Percentiles rank a stretch among this genome's conserved stretches.
These are phyloP conservation scores for Chrysolina haemoptera DNA, from an alignment of 2,888 invertebrate genomes.

Conservation along the genomic window DNA sequence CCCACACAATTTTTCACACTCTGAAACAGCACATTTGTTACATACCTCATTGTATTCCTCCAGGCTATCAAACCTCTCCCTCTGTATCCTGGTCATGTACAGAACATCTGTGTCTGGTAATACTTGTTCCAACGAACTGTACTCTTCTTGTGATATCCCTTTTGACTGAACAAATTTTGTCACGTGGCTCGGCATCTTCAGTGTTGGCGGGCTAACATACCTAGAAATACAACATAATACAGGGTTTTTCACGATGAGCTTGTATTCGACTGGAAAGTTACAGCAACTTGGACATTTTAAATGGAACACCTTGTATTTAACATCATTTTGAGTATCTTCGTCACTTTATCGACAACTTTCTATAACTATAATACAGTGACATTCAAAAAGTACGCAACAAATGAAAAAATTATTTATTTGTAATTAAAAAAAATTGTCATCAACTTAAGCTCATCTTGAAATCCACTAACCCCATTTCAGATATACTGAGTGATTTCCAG, in stretches of 20 bases:
- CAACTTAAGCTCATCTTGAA: too few species aligned
- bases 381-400: too few species aligned
- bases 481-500: too few species aligned
- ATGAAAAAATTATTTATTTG: too few species aligned
- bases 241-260: not conserved
- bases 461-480: too few species aligned
- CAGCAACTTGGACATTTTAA: too few species aligned
- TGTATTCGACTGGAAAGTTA: too few species aligned
- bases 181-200: conserved; percentile 94
- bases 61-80: conserved; percentile 88
- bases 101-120: conserved; percentile 95
- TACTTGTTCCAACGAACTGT: conserved; percentile 85
- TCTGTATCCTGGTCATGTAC: conserved; percentile 98
- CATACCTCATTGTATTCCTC: conserved; percentile 90
- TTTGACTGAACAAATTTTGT: conserved; percentile 83
- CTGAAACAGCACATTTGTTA: conserved; percentile 11
- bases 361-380: too few species aligned
- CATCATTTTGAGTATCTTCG: too few species aligned
- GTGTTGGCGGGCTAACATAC: conserved; percentile 84
- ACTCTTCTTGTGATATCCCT: conserved; percentile 84
- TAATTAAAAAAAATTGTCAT: too few species aligned
- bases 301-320: too few species aligned
- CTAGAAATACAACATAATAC: conserved; percentile 23
- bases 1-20: not conserved
- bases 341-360: too few species aligned